These are phyloP conservation scores for Alaudala cheleensis DNA, from an alignment of 2,113 vertebrate genomes.

Conservation along the genomic window DNA sequence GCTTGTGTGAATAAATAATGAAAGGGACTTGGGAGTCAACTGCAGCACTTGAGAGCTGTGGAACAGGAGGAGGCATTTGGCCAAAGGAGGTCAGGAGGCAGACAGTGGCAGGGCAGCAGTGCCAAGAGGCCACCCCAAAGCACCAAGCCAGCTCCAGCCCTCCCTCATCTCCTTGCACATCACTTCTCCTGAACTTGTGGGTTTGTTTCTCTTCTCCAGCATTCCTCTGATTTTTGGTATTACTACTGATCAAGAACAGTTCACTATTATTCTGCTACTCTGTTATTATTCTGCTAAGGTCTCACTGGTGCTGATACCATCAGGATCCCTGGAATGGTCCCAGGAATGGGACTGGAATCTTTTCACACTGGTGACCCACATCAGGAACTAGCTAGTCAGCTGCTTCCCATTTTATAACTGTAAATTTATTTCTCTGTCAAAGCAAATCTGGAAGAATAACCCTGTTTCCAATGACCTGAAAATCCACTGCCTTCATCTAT, in stretches of 20 bases:
- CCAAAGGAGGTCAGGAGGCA: not conserved
- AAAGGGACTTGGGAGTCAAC: not conserved
- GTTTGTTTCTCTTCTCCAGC: not conserved
- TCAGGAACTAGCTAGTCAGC: not conserved
- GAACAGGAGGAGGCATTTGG: not conserved
- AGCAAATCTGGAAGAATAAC: not conserved
- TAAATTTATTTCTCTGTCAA: not conserved
- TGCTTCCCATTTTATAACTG: not conserved
- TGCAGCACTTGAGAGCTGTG: not conserved
- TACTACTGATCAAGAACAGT: not conserved
- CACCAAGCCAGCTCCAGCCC: not conserved
- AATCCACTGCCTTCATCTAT: not conserved
- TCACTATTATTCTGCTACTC: not conserved
- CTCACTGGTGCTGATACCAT: not conserved
- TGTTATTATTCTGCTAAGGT: not conserved
- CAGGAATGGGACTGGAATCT: not conserved
- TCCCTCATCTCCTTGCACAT: not conserved
- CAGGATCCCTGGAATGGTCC: not conserved
- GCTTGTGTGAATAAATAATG: not conserved
- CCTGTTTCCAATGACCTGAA: not conserved
- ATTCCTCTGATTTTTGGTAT: not conserved
- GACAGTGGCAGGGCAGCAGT: not conserved
- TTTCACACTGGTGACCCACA: not conserved
- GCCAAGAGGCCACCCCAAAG: not conserved
- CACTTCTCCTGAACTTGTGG: not conserved